Base-by-base conservation (phyloP, 2,113 vertebrate genomes). In the Microtus pennsylvanicus region DNA sequence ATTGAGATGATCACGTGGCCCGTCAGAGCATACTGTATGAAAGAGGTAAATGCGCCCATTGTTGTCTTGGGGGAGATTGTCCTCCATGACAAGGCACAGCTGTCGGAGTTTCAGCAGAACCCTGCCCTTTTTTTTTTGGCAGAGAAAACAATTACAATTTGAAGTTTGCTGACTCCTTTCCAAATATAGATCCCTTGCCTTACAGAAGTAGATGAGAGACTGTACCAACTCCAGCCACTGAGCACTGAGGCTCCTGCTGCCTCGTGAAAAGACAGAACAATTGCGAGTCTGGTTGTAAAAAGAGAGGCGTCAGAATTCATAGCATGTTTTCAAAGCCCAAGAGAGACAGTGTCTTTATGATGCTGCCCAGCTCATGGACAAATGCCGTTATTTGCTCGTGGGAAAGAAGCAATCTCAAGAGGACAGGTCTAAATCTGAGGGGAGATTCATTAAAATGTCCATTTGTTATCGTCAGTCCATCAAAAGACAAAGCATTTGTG, bases 161-260 rank as follows among this genome's bases (percentile, higher is more conserved):
- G 94, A 89, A 95, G 50, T 97, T 97, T 22, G 0, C 82, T 97
- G 98, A 97, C 89, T 98, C 63, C 94, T 96, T 98, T 97, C 98
- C 96, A 98, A 98, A 93, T 7, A 63, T 83, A 94, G 89, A 45
- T 98, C 70, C 93, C 81, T 95, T 74, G 91, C 95, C 90, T 78
- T 78, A 87, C 2, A 97, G 94, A 97, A 76, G 97, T 97, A 97
- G 52, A 70, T 98, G 95, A 96, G 76, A 95, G 89, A 87, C 82
- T 97, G 77, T 88, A 97, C 80, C 76, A 97, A 33, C 30, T 97
- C 85, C 97, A 85, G 50, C 91, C 97, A 96, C 35, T 19, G 78
- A 97, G 97, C 98, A 80, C 11, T 63, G 28, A 96, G 38, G 35
- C 1, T 42, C 6, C n/a, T 93, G 85, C 96, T 74, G 13, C 93